Evolutionary conservation across 1,140 invertebrate genomes (phyloP), one percentile per base, ranked within the genome.

Genomic region (Brachionus angularis): DNA sequence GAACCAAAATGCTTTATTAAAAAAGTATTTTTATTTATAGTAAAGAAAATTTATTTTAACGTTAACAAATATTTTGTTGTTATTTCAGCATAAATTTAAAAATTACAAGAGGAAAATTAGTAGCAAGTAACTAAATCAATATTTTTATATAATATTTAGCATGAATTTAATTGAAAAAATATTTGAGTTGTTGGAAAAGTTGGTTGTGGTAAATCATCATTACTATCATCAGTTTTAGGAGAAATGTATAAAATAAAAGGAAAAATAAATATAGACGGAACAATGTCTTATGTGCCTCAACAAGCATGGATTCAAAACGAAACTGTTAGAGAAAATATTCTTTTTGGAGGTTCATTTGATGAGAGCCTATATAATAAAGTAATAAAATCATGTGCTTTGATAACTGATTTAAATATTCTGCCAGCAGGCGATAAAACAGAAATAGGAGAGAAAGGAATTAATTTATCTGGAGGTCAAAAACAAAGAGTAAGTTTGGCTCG

Each of bases 131-230:
- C 12, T 36, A 46, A 36, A 52, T 31, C 2, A 12, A 29, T n/a
- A 21, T 46, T 25, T 46, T 62, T 47, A 16, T 10, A 16, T 10
- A 42, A 42, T 42, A 16, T 42, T 42, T 42, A 10, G 10, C 39
- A 10, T 42, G n/a, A n/a, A n/a, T 42, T 42, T 42, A 16, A 10
- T 16, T 16, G 10, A 42, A 42, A 42, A 42, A 16, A 29, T 7
- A n/a, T 36, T 55, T 82, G 90, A n/a, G 84, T 93, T 49, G 90
- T 93, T 34, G 92, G 92, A 33, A 86, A 86, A 52, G 91, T 95
- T 1, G 92, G 91, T 67, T 87, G 89, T 34, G 93, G 92, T 29
- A 95, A 96, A 83, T 91, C 88, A 75, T 93, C 91, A 29, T 82
- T 95, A 1, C 82, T 94, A 34, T 88, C 89, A n/a, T 89, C 91